A percentile compares a stretch with the other conserved stretches of the same genome.
These are phyloP conservation scores for Champsocephalus esox DNA, from an alignment of 2,797 vertebrate species.

Conservation along the genomic window DNA sequence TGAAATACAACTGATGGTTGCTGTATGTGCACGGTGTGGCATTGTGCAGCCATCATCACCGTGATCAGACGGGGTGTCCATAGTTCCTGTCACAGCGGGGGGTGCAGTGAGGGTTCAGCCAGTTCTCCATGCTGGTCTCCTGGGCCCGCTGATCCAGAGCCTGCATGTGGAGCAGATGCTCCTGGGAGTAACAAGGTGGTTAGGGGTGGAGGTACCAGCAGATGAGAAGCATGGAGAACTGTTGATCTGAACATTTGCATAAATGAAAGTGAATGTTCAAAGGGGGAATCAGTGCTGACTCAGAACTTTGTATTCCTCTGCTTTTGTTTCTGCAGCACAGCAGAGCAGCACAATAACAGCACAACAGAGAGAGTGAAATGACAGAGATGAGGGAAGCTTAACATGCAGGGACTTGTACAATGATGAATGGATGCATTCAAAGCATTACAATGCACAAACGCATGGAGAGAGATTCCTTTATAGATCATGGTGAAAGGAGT, in stretches of 20 bases:
- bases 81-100: constrained; percentile 92
- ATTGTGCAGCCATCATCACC: not conserved
- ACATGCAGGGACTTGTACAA: constrained; percentile 4
- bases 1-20: not conserved
- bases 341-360: not conserved
- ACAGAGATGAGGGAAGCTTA: constrained; percentile 26
- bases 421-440: constrained; percentile 11
- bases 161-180: constrained; percentile 91
- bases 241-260: not conserved
- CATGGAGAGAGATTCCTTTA: not conserved
- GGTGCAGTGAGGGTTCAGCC: constrained; percentile 93
- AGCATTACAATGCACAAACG: not conserved
- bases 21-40: not conserved
- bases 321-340: not conserved
- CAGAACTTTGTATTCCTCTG: not conserved
- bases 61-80: constrained; percentile 86
- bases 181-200: constrained; percentile 73
- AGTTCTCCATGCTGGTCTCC: constrained; percentile 92
- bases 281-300: not conserved
- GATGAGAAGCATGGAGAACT: not conserved
- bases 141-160: constrained; percentile 89
- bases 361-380: constrained; percentile 10
- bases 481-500: no score
- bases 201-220: not conserved
- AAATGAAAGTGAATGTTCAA: constrained; percentile 7